A percentile compares a stretch with the other conserved stretches of the same genome.
Evolutionary conservation across 2,888 invertebrate species (phyloP).

Genomic region (Ptychoptera contaminata): DNA sequence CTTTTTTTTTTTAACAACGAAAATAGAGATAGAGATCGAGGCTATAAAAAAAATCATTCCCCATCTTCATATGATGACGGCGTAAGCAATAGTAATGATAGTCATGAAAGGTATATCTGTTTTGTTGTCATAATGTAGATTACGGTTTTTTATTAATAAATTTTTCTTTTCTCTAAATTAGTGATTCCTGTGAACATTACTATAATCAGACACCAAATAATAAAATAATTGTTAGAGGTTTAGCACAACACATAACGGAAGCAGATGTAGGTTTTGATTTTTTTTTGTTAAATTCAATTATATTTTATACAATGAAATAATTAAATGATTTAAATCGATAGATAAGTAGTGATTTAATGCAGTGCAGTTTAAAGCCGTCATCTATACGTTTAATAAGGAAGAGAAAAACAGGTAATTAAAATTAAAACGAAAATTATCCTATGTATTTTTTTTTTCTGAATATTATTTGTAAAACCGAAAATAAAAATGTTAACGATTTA

Average conservation of each 20-base stretch:
- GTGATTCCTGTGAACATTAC: not conserved
- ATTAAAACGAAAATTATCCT: constrained; percentile 2
- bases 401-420: constrained; percentile 62
- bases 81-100: constrained; percentile 2
- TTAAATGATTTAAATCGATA: constrained; percentile 21
- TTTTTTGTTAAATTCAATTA: constrained; percentile 5
- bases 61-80: constrained; percentile 3
- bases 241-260: constrained; percentile 59
- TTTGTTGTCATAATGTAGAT: no score
- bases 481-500: constrained; percentile 5
- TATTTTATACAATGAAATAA: not conserved
- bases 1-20: constrained; percentile 1
- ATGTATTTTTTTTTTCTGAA: not conserved
- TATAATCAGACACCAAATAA: constrained; percentile 43
- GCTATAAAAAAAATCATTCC: constrained; percentile 5
- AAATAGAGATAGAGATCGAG: constrained; percentile 17
- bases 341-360: constrained; percentile 63
- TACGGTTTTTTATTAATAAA: not conserved
- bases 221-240: constrained; percentile 59
- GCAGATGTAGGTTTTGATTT: constrained; percentile 44
- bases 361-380: constrained; percentile 56
- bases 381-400: constrained; percentile 71
- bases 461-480: constrained; percentile 4
- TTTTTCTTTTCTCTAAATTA: not conserved
- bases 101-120: constrained; percentile 11